phyloP scores from a whole-genome alignment of 30 jellyfish, hydroid and myxozoan species.

The Phacellophora camtschatica region DNA sequence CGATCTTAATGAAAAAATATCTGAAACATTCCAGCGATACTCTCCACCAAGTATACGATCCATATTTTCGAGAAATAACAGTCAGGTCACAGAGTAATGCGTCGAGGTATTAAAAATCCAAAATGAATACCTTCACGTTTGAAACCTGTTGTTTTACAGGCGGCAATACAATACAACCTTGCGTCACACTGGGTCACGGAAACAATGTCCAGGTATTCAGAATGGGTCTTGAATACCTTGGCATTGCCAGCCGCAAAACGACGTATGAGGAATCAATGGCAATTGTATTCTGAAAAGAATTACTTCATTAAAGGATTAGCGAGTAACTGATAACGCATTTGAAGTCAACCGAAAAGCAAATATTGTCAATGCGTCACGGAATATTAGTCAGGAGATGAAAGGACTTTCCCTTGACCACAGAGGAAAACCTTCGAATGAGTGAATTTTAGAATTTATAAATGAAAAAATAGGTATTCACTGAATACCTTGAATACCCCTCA shows the following conservation, averaged over 20 bases:
- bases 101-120: background rate
- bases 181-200: conserved; percentile 9
- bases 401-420: no score
- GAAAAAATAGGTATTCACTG: conserved; percentile 18
- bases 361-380: background rate
- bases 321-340: no score
- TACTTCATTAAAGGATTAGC: background rate
- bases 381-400: no score
- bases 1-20: conserved; percentile 17
- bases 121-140: background rate
- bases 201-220: background rate
- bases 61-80: no score
- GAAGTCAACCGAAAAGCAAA: background rate
- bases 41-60: conserved; percentile 37
- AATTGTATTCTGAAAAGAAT: background rate
- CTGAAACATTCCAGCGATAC: conserved; percentile 23
- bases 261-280: background rate
- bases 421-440: background rate
- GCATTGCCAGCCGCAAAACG: background rate
- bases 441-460: background rate
- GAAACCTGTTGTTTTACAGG: background rate
- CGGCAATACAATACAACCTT: background rate
- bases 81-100: no score
- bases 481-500: conserved; percentile 43
- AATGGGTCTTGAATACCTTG: conserved; percentile 2